Evolutionary conservation across 2,888 invertebrate genomes (phyloP).

Genomic region (Eretmocerus hayati): DNA sequence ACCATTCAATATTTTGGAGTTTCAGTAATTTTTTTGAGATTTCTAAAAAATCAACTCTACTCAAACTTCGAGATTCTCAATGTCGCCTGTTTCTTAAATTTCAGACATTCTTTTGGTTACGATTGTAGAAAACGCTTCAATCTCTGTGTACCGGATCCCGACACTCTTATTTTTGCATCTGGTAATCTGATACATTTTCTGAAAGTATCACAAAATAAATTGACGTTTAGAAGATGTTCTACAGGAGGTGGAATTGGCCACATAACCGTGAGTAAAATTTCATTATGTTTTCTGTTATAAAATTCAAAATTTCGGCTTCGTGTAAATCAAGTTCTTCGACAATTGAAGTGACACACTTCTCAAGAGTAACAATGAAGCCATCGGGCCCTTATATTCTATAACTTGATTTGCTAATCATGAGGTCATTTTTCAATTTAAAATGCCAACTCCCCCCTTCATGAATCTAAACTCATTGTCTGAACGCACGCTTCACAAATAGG

Average conservation of each 20-base stretch:
- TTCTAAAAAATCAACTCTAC: neutral
- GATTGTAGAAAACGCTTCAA: slow-evolving; percentile 77
- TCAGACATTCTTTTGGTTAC: slow-evolving; percentile 79
- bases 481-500: no score
- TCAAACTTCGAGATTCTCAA: no score
- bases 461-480: no score
- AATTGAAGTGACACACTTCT: no score
- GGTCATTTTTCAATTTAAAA: neutral
- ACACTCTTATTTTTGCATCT: slow-evolving; percentile 69
- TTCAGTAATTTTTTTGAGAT: slow-evolving; percentile 59
- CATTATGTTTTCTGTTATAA: neutral
- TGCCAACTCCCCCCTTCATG: slow-evolving; percentile 18
- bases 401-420: no score
- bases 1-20: slow-evolving; percentile 55
- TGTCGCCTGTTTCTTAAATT: no score
- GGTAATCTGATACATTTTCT: slow-evolving; percentile 78
- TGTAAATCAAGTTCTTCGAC: no score
- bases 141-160: slow-evolving; percentile 66
- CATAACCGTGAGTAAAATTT: slow-evolving; percentile 59
- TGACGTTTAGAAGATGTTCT: slow-evolving; percentile 66
- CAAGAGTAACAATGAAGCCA: no score
- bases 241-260: slow-evolving; percentile 77
- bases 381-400: no score
- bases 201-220: slow-evolving; percentile 57
- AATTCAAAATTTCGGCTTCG: neutral